Base-by-base conservation (phyloP, 2,888 invertebrate genomes). In the Icerya purchasi region DNA sequence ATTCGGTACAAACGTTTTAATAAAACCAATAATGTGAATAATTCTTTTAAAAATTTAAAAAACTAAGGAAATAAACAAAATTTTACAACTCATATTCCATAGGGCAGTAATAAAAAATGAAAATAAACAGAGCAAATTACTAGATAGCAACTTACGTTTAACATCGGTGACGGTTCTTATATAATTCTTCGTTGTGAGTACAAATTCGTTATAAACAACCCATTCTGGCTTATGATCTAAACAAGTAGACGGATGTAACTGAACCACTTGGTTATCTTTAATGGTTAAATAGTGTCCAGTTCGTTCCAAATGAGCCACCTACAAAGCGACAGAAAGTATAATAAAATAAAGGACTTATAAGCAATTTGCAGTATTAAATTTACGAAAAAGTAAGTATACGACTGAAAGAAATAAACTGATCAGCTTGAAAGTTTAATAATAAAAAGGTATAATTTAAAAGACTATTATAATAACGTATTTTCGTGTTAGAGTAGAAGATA, bases 161-260 rank as follows among this genome's bases (percentile, higher is more conserved):
- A 98, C 90, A 69, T 98, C 98, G 0, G 96, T 96, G 18, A 97
- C 96, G 0, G 97, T 98, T 66, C 98, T 79, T 68, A 99, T 99
- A 72, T 98, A 99, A 74, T 99, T 98, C 75, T 98, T 98, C 62
- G 97, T 96, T 63, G 98, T 99, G 65, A 99, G 77, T 55, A 99
- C 98, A 71, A 99, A 99, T 76, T 99, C 98, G 74, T 99, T 97
- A 76, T 99, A 99, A 62, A 99, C 85, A 51, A 97, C 97, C 98
- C 98, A 99, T 74, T 98, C 98, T 1, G 98, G 98, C 72, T 98
- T 98, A 75, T 98, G 98, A 75, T 97, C 97, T 61, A 99, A 79
- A 70, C 96, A 97, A 8, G 97, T 97, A 65, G 96, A 96, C 0
- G 98, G 98, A 75, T 99, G 98, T 52, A 99, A 78, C 72, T 97